Evolutionary conservation across 2,113 vertebrate genomes (phyloP).

Genomic region (Malurus alboscapulatus): DNA sequence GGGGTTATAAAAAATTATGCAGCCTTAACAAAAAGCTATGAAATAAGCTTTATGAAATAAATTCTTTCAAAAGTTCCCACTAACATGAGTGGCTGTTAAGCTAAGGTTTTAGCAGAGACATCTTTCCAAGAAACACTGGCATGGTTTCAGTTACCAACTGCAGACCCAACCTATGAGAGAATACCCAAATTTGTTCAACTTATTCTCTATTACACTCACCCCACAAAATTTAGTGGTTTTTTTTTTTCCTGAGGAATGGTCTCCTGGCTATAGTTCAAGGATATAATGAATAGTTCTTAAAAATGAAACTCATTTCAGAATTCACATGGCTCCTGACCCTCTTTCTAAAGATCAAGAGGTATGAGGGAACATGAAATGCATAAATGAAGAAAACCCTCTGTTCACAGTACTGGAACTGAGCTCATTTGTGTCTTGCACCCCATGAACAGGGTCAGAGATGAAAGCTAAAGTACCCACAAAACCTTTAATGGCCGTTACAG

Average conservation of each 20-base stretch:
- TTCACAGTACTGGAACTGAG: background rate
- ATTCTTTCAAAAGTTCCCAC: background rate
- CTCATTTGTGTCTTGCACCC: background rate
- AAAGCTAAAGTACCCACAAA: constrained; percentile 1
- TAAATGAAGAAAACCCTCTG: background rate
- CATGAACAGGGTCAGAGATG: background rate
- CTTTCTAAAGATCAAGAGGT: background rate
- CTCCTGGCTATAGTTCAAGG: constrained; percentile 13
- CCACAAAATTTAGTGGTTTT: constrained; percentile 42
- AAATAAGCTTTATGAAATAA: background rate
- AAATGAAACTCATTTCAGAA: constrained; percentile 10
- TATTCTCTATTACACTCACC: background rate
- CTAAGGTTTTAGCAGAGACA: background rate
- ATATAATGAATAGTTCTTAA: constrained; percentile 14
- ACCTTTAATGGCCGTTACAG: background rate
- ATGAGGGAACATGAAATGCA: background rate
- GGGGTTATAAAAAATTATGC: background rate
- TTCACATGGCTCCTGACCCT: background rate
- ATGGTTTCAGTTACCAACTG: background rate
- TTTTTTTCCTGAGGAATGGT: constrained; percentile 43
- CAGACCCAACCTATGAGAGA: background rate
- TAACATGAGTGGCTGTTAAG: background rate
- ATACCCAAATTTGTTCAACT: background rate
- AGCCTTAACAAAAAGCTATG: background rate
- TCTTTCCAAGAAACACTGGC: background rate